Evolutionary conservation across 1,140 invertebrate genomes (phyloP).

Genomic region (Mizuhopecten yessoensis): DNA sequence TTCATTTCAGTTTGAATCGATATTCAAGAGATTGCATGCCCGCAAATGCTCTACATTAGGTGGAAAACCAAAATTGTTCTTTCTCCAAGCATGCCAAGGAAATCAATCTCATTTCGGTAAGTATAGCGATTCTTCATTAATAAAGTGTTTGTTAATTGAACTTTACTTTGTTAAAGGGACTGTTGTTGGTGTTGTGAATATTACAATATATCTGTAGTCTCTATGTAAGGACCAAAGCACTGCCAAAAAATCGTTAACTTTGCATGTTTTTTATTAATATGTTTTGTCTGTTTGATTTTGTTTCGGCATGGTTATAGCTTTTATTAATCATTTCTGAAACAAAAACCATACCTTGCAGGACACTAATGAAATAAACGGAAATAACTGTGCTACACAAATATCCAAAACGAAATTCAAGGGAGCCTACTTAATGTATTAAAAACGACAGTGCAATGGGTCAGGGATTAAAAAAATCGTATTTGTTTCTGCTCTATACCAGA

Average conservation of each 20-base stretch:
- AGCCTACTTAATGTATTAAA: too few relatives aligned
- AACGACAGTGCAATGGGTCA: too few relatives aligned
- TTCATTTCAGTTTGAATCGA: conserved; percentile 68
- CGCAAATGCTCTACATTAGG: conserved; percentile 70
- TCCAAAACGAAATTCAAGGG: too few relatives aligned
- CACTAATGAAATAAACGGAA: too few relatives aligned
- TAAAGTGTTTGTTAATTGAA: too few relatives aligned
- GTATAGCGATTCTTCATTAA: too few relatives aligned
- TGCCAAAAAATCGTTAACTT: neutral
- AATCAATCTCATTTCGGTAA: conserved; percentile 70
- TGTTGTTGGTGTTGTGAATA: neutral
- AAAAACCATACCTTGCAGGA: too few relatives aligned
- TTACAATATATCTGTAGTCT: neutral
- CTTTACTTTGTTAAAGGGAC: neutral
- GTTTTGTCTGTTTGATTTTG: neutral
- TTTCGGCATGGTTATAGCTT: too few relatives aligned
- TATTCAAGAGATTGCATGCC: conserved; percentile 74
- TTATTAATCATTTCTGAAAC: too few relatives aligned
- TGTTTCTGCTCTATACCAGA: neutral
- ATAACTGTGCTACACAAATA: too few relatives aligned
- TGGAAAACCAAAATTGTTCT: conserved; percentile 82
- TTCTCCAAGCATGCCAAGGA: conserved; percentile 82
- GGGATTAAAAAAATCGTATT: neutral
- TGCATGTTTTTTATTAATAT: neutral
- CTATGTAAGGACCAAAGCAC: neutral